Base-by-base conservation (phyloP, 2,113 vertebrate species). In the Sula dactylatra region DNA sequence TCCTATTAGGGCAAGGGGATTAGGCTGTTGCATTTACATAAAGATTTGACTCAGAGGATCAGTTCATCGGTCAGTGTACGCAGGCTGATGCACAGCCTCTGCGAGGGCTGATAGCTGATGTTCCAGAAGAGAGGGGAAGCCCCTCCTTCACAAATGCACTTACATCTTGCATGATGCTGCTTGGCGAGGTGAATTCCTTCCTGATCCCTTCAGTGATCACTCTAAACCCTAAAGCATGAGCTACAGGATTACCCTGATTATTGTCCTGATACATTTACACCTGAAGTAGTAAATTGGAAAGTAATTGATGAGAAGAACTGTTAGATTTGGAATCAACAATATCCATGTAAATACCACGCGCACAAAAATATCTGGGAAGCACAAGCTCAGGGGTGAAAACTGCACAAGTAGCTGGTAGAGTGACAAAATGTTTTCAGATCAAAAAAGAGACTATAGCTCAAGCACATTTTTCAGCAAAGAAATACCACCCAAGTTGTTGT, bases 1-100 rank as follows among this genome's bases (percentile, higher is more conserved):
- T 96, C 88, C 73, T 93, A 31, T 93, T 89, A 93, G 66, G 72
- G 66, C 65, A n/a, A 83, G 80, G 85, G 90, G 93, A 96, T 97
- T 93, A 95, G 69, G 65, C 70, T 79, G 44, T 6, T 90, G 69
- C 71, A 97, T 96, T 95, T 96, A 66, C 95, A 90, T 95, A 79
- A 40, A 84, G 91, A 94, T 97, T 93, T 95, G 91, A 77, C 79
- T 82, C 31, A 86, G 67, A 79, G 79, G 69, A 90, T 92, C 94
- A 55, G 89, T 50, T 79, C 82, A 72, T 42, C 4, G 10, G 29
- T 49, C 0, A 2, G 20, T 6, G 10, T 22, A 21, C 0, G 2
- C n/a, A 45, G 81, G 78, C 69, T 62, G 84, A 52, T 8, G 71
- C 62, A 56, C 84, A 54, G 62, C 76, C 82, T 56, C 88, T 29